Percentiles rank a stretch among this genome's conserved stretches.
Conservation (phyloP, 1,140 invertebrate species). For the Streblospio benedicti region DNA sequence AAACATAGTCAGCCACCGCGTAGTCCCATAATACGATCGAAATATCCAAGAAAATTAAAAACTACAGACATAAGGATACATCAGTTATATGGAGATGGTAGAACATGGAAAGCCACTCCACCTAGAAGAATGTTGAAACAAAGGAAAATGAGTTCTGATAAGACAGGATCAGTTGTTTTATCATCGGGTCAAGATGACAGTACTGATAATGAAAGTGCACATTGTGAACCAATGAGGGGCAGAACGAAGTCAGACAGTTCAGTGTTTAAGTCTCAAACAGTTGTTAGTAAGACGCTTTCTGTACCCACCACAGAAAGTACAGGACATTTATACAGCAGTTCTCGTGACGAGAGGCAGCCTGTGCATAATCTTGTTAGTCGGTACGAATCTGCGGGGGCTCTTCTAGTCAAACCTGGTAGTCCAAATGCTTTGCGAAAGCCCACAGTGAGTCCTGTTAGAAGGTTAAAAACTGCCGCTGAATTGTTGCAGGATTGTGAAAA, state of each 20-base stretch:
- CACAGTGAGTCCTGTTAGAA: background rate
- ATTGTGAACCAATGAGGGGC: background rate
- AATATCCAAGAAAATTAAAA: background rate
- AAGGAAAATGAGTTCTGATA: background rate
- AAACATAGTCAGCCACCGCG: background rate
- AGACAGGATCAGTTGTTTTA: too few species aligned
- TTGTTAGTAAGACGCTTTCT: background rate
- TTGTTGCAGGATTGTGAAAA: background rate
- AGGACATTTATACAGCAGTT: background rate
- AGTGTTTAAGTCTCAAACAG: background rate
- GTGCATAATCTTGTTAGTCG: too few species aligned
- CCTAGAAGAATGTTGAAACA: background rate
- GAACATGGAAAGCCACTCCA: conserved; percentile 4
- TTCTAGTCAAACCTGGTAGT: background rate
- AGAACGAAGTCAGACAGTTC: conserved; percentile 5
- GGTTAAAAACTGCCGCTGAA: conserved; percentile 2
- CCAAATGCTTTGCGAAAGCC: background rate
- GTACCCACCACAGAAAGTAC: too few species aligned
- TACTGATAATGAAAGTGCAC: background rate
- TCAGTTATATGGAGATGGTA: background rate
- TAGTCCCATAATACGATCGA: conserved; percentile 3
- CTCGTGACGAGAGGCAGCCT: background rate
- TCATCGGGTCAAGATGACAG: background rate
- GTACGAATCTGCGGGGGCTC: background rate
- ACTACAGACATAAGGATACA: background rate